Percentiles rank a stretch among this genome's conserved stretches.
Conservation (phyloP, 2,797 vertebrate genomes). For the Labroides dimidiatus region DNA sequence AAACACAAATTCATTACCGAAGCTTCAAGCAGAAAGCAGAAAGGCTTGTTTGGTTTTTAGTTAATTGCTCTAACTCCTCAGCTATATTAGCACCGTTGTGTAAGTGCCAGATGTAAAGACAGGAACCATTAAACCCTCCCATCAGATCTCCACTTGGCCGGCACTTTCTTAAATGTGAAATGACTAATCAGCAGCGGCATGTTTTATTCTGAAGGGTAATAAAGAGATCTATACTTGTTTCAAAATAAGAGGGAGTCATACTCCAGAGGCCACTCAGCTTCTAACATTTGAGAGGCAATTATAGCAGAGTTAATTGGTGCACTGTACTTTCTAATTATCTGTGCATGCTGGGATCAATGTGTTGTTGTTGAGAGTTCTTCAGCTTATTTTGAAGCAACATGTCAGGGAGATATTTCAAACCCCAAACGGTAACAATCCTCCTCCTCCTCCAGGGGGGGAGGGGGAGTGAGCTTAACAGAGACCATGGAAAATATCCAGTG, state of each 20-base stretch:
- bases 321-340: constrained; percentile 55
- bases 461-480: background rate
- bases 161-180: constrained; percentile 31
- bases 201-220: constrained; percentile 40
- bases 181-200: constrained; percentile 40
- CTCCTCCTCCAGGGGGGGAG: no score
- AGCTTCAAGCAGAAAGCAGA: constrained; percentile 18
- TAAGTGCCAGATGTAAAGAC: constrained; percentile 21
- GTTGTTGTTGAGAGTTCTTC: constrained; percentile 39
- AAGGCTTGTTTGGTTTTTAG: constrained; percentile 32
- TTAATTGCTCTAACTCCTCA: constrained; percentile 39
- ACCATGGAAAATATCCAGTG: background rate
- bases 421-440: background rate
- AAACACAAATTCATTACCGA: constrained; percentile 22
- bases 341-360: constrained; percentile 22
- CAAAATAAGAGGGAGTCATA: constrained; percentile 39
- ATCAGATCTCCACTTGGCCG: constrained; percentile 4
- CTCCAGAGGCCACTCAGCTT: constrained; percentile 53
- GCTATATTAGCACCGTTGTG: constrained; percentile 35
- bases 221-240: constrained; percentile 50
- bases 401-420: constrained; percentile 7
- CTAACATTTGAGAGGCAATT: constrained; percentile 52
- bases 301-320: constrained; percentile 52
- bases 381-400: constrained; percentile 27
- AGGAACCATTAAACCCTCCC: constrained; percentile 8